Evolutionary conservation across 2,113 vertebrate genomes (phyloP).

Genomic region (Epinephelus fuscoguttatus): DNA sequence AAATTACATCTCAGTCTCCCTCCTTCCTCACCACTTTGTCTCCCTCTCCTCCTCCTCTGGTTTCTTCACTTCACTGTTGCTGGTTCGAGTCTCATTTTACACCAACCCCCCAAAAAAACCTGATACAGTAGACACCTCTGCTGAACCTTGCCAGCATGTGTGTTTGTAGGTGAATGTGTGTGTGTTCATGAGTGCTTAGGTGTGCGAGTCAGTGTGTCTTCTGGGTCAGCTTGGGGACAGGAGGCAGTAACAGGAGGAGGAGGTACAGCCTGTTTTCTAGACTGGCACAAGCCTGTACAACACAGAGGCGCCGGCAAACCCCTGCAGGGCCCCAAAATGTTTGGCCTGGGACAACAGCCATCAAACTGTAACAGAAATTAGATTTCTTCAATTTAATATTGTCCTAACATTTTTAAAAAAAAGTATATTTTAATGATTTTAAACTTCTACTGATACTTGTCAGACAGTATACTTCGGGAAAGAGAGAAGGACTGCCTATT

Average conservation of each 20-base stretch:
- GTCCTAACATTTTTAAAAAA: background rate
- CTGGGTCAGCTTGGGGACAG: conserved; percentile 47
- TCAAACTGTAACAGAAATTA: background rate
- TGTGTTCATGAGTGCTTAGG: background rate
- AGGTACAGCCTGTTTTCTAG: conserved; percentile 4
- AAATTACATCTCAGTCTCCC: background rate
- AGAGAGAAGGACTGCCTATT: background rate
- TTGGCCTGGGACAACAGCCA: background rate
- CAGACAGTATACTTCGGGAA: background rate
- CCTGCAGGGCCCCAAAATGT: background rate
- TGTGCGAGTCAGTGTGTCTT: conserved; percentile 4
- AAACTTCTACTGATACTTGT: background rate
- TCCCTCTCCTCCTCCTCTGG: background rate
- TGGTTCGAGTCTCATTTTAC: conserved; percentile 23
- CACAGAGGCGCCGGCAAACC: background rate
- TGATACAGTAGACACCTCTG: conserved; percentile 22
- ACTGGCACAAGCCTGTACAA: conserved; percentile 20
- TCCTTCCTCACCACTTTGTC: background rate
- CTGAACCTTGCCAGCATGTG: background rate
- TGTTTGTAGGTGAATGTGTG: conserved; percentile 5
- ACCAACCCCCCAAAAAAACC: conserved; percentile 20
- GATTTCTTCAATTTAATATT: background rate
- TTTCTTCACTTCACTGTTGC: background rate
- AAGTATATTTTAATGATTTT: background rate
- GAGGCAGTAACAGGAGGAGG: conserved; percentile 26